Percentiles rank a stretch among this genome's conserved stretches.
These are phyloP conservation scores for Dunckerocampus dactyliophorus DNA, from an alignment of 2,113 vertebrate genomes.

Conservation along the genomic window DNA sequence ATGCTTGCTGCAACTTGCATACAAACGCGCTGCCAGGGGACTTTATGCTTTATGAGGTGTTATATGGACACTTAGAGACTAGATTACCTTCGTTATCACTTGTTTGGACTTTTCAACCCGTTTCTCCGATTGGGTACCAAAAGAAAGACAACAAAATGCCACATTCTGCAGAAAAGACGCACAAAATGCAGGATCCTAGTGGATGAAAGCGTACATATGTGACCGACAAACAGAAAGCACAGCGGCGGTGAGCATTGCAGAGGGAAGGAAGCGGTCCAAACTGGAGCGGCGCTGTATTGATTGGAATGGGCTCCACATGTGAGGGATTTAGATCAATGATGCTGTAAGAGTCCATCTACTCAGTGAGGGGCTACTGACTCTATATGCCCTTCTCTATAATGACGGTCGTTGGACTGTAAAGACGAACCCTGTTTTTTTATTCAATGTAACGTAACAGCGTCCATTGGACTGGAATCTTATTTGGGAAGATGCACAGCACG, in stretches of 20 bases:
- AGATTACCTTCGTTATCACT: not conserved
- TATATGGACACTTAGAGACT: slow-evolving; percentile 1
- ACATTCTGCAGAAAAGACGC: not conserved
- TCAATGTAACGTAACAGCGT: not conserved
- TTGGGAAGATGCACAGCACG: too few species aligned
- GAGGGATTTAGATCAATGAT: slow-evolving; percentile 58
- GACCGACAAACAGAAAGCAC: not conserved
- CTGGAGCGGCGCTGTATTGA: slow-evolving; percentile 38
- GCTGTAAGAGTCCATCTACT: slow-evolving; percentile 58
- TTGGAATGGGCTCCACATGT: slow-evolving; percentile 32
- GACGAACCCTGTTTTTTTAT: not conserved
- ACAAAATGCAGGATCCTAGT: too few species aligned
- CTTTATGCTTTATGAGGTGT: not conserved
- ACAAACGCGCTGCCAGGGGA: too few species aligned
- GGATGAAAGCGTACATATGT: not conserved
- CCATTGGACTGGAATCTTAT: not conserved
- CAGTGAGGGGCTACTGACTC: slow-evolving; percentile 44
- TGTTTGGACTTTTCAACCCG: slow-evolving; percentile 18
- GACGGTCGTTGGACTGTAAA: slow-evolving; percentile 8
- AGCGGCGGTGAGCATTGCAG: not conserved
- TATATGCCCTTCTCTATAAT: slow-evolving; percentile 24
- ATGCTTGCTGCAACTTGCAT: not conserved
- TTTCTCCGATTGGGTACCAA: not conserved
- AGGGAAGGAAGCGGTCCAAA: slow-evolving; percentile 26
- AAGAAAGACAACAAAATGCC: not conserved